Base-by-base conservation (phyloP, 2,113 vertebrate species). In the Lagopus leucura region DNA sequence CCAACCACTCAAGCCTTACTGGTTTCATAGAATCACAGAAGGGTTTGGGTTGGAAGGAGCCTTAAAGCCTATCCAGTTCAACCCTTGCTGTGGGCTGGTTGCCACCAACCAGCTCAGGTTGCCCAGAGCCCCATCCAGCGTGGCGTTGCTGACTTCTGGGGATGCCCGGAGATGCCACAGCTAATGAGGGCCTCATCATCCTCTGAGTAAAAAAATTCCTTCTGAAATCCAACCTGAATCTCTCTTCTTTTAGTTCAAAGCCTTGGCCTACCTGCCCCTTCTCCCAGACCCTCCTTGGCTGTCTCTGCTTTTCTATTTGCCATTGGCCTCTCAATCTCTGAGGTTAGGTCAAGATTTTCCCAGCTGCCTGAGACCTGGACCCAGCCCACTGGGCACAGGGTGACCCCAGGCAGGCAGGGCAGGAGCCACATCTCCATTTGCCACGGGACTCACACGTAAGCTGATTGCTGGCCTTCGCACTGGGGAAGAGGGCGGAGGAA, bases 371-470 rank as follows among this genome's bases (percentile, higher is more conserved):
- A 57, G 78, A 42, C 20, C 12, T 58, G 65, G 47, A 77, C n/a
- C 4, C 42, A 30, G 3, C 22, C 36, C 10, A 20, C 19, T 0
- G 3, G 15, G 42, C 54, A n/a, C 1, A 3, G n/a, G 40, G 25
- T 19, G 64, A 64, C 16, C 70, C 48, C 1, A 1, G 1, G 6
- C 20, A 65, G 52, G 55, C 75, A 87, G 79, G 66, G 25, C 5
- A 2, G 7, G 88, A 52, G 66, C 24, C 0, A 2, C 6, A 32
- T 34, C 43, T n/a, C 1, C 0, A 15, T 0, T n/a, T 57, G 82
- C 90, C 93, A 63, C 8, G 21, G 48, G 43, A 92, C 58, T 45
- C 47, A 13, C 0, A 1, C 11, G 1, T 96, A 96, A 96, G 81
- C 89, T 7, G 67, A 92, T 89, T 89, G 78, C 0, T 60, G 91